Percentiles rank a stretch among this genome's conserved stretches.
phyloP scores from a whole-genome alignment of 2,888 invertebrate genomes.

The Drosophila rellima region DNA sequence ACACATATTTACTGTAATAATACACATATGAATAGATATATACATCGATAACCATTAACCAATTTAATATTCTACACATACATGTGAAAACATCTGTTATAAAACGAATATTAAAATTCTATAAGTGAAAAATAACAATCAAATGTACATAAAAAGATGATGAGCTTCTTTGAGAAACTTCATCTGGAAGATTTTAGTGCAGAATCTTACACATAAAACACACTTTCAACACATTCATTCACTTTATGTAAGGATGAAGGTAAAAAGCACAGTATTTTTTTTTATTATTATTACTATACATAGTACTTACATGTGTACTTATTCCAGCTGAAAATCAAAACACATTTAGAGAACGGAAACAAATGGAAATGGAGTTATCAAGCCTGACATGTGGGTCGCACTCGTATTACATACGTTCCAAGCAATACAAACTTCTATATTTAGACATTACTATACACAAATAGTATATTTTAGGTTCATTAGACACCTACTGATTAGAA shows the following conservation, averaged over 20 bases:
- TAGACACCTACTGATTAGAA: constrained; percentile 11
- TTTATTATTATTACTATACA: background rate
- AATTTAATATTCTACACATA: background rate
- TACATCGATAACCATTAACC: background rate
- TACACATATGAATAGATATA: background rate
- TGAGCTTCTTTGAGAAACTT: background rate
- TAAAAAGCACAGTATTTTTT: background rate
- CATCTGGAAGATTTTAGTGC: background rate
- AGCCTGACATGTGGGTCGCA: background rate
- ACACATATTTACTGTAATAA: background rate
- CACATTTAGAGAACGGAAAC: background rate
- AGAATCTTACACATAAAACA: too few relatives aligned
- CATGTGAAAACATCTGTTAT: constrained; percentile 4
- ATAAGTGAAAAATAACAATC: background rate
- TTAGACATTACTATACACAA: background rate
- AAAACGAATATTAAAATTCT: background rate
- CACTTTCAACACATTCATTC: too few relatives aligned
- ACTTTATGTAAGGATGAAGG: background rate
- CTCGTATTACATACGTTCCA: background rate
- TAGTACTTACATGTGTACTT: background rate
- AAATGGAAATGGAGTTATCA: background rate
- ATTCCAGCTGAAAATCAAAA: background rate
- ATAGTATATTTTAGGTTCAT: constrained; percentile 1
- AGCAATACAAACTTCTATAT: background rate
- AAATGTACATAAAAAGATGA: background rate